Evolutionary conservation across 2,888 invertebrate species (phyloP), one percentile per base, ranked within the genome.

Genomic region (Uloborus plumipes): DNA sequence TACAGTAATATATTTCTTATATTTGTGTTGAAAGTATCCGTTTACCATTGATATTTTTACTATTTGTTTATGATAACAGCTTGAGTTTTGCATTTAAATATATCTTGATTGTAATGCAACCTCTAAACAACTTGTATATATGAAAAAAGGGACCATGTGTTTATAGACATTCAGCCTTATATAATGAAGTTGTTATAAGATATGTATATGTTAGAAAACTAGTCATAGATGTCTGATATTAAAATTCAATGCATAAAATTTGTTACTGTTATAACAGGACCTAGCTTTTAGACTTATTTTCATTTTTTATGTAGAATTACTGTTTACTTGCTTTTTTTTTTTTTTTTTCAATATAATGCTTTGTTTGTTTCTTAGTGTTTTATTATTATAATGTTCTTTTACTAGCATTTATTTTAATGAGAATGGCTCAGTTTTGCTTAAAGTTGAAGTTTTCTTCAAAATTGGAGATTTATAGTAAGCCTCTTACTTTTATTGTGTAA

Each of bases 61-160:
- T 20, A 55, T 55, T 3, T 14, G 14, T 15, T 59, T 20, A 59
- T 22, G 59, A 7, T 20, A 20, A 59, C 16, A 59, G 3, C 59
- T 18, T 39, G 7, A 15, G 2, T 55, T 55, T 55, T n/a, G 7
- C 55, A 55, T 55, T 55, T 18, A 13, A 6, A 15, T 18, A 6
- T 55, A 55, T 55, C n/a, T 55, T 55, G 18, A 55, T n/a, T 47
- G 18, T 13, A 64, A 58, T 61, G 31, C 69, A 69, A 69, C 55
- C 69, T 55, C 69, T 58, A 13, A 53, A 64, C 39, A 51, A 53
- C 31, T 55, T 69, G 58, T 69, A 58, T 69, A 58, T 69, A 69
- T 22, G 20, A 39, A 55, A 39, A 47, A 69, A 26, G 77, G 77
- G 77, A 77, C 77, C 77, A 77, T 77, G 58, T 26, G 69, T 70